Conservation (phyloP, 2,113 vertebrate species). For the Cavia porcellus region DNA sequence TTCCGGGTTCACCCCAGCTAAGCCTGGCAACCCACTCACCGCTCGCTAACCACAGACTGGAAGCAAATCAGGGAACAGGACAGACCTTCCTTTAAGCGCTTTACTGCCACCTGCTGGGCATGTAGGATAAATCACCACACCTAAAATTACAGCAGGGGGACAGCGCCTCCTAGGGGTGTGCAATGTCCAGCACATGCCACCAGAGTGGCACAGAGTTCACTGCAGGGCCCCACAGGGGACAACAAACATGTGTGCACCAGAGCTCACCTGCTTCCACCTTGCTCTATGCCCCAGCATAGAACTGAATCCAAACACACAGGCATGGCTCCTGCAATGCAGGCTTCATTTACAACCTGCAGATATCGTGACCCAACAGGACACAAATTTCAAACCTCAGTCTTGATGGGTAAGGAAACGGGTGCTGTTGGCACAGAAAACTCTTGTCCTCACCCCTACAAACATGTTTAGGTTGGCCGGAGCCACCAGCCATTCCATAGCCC, state of each 20-base stretch:
- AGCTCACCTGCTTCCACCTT: not conserved
- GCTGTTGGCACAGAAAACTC: not conserved
- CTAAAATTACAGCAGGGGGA: fast-evolving
- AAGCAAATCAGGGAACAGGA: not conserved
- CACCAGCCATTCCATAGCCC: not conserved
- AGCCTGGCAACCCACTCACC: too few species aligned
- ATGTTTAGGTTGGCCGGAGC: too few species aligned
- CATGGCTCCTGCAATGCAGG: fast-evolving
- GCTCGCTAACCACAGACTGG: not conserved
- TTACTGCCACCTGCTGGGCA: conserved; percentile 74
- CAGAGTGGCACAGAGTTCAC: not conserved
- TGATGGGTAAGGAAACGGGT: not conserved
- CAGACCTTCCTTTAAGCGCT: not conserved
- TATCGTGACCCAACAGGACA: not conserved
- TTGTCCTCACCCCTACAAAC: not conserved
- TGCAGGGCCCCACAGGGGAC: not conserved
- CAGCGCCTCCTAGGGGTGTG: not conserved
- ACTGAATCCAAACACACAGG: not conserved
- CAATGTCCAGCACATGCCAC: not conserved
- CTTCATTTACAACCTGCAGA: not conserved
- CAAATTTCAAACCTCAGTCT: not conserved
- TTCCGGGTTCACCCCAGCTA: not conserved
- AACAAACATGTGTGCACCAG: not conserved
- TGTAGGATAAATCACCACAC: not conserved
- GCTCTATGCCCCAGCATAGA: not conserved